Evolutionary conservation across 2,113 vertebrate species (phyloP).

Genomic region (Ammodramus savannarum): DNA sequence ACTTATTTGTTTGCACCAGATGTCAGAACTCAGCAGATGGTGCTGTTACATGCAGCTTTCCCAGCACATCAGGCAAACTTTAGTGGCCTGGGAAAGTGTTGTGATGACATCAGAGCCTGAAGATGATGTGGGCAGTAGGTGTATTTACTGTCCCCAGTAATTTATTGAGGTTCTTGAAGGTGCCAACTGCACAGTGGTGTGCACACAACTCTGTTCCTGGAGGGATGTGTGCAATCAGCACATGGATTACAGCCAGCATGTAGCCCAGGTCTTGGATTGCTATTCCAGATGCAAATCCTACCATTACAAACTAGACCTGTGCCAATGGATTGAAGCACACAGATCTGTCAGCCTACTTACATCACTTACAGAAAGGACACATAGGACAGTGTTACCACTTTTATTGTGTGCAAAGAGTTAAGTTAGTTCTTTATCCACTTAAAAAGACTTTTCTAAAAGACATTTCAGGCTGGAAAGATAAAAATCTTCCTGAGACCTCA

Average conservation of each 20-base stretch:
- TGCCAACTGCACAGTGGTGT: not conserved
- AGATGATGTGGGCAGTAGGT: not conserved
- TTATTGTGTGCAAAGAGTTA: not conserved
- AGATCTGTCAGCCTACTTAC: not conserved
- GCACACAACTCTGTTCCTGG: not conserved
- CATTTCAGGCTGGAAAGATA: not conserved
- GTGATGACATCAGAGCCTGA: not conserved
- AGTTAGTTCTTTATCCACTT: not conserved
- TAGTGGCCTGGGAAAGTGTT: rapidly evolving
- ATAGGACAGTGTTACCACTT: not conserved
- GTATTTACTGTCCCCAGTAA: not conserved
- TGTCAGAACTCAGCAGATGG: slow-evolving; percentile 35
- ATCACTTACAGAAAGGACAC: not conserved
- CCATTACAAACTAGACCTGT: not conserved
- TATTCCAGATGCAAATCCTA: not conserved
- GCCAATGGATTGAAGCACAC: not conserved
- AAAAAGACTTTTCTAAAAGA: not conserved
- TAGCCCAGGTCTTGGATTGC: not conserved
- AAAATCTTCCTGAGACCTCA: not conserved
- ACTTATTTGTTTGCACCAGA: not conserved
- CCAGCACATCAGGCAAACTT: not conserved
- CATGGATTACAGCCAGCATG: not conserved
- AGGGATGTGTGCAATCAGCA: not conserved
- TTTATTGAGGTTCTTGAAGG: not conserved
- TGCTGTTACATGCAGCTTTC: not conserved